Evolutionary conservation across 2,113 vertebrate genomes (phyloP).

Genomic region (Taurulus bubalis): DNA sequence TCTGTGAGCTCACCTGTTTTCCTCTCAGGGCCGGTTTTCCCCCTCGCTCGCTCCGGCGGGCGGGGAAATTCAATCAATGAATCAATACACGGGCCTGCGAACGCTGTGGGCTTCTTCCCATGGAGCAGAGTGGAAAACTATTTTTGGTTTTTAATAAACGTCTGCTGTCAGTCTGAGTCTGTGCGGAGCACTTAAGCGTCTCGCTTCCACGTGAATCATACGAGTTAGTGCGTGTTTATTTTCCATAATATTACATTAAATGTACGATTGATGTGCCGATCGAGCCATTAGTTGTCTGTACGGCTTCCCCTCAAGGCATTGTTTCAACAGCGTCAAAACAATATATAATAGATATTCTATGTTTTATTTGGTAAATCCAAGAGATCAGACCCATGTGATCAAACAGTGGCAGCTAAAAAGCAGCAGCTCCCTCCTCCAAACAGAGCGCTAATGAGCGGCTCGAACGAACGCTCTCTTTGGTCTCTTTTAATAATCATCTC

Average conservation of each 20-base stretch:
- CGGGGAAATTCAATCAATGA: neutral
- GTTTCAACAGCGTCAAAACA: neutral
- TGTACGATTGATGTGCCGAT: neutral
- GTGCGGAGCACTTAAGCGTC: too few relatives aligned
- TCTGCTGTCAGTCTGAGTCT: neutral
- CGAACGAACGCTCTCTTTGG: neutral
- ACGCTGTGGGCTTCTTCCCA: neutral
- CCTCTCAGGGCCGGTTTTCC: neutral
- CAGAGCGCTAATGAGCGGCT: too few relatives aligned
- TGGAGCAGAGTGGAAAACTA: neutral
- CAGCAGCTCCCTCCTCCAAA: too few relatives aligned
- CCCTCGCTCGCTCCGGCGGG: neutral
- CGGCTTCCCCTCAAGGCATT: neutral
- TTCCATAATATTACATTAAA: neutral
- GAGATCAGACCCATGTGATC: neutral
- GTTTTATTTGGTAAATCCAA: too few relatives aligned
- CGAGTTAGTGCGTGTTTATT: neutral
- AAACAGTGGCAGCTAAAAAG: neutral
- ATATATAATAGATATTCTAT: too few relatives aligned
- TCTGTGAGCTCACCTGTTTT: neutral
- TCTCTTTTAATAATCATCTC: slow-evolving; percentile 10
- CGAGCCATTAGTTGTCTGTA: neutral
- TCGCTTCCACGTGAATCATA: neutral
- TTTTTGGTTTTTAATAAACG: neutral
- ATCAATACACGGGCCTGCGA: neutral